These are phyloP conservation scores for Atethmia centrago DNA, from an alignment of 2,888 invertebrate species.

Conservation along the genomic window DNA sequence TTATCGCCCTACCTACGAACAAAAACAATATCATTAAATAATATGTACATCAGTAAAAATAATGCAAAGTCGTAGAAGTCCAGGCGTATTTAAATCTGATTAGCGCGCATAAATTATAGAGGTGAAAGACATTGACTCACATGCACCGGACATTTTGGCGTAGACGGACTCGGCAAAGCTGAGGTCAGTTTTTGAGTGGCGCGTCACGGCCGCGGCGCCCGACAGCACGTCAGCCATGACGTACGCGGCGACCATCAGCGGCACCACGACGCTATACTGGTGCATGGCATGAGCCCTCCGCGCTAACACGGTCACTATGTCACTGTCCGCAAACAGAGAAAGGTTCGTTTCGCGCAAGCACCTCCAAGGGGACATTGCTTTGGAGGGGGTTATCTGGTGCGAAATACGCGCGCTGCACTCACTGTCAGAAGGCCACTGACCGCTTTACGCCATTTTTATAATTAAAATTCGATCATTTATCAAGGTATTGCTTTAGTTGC, in stretches of 20 bases:
- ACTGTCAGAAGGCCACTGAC: slow-evolving; percentile 72
- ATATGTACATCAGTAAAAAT: slow-evolving; percentile 2
- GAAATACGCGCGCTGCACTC: slow-evolving; percentile 74
- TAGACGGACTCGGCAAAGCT: slow-evolving; percentile 85
- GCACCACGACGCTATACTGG: slow-evolving; percentile 74
- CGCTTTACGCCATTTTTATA: slow-evolving; percentile 60
- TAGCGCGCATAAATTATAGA: slow-evolving; percentile 55
- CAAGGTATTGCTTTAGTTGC: slow-evolving; percentile 22
- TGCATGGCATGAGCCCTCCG: slow-evolving; percentile 84
- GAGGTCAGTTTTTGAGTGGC: slow-evolving; percentile 71
- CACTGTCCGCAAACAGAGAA: slow-evolving; percentile 86
- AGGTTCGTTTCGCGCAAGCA: slow-evolving; percentile 78
- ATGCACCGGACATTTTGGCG: slow-evolving; percentile 85
- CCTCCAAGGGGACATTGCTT: slow-evolving; percentile 67
- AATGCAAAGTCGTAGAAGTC: background rate
- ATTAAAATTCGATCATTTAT: slow-evolving; percentile 44
- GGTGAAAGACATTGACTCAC: slow-evolving; percentile 79
- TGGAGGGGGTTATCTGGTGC: slow-evolving; percentile 85
- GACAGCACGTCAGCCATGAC: slow-evolving; percentile 64
- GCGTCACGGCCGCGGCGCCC: slow-evolving; percentile 58
- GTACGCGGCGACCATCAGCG: slow-evolving; percentile 72
- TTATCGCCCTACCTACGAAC: slow-evolving; percentile 85
- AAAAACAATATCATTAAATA: slow-evolving; percentile 35
- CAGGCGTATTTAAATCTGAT: slow-evolving; percentile 24
- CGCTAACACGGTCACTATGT: slow-evolving; percentile 87